Evolutionary conservation across 1,140 invertebrate species (phyloP).

Genomic region (Homarus americanus): DNA sequence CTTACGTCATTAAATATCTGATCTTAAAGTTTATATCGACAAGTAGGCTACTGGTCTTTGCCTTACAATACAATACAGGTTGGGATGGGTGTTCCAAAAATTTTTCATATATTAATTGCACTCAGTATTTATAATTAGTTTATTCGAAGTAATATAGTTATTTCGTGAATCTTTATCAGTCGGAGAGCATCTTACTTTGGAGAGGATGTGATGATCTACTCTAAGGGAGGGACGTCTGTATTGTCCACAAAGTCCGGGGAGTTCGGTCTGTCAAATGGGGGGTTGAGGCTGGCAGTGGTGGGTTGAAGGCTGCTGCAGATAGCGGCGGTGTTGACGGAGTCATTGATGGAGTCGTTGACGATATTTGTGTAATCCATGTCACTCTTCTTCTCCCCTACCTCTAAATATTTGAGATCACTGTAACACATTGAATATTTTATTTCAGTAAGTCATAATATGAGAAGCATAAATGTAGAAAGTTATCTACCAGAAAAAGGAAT

Average conservation of each 20-base stretch:
- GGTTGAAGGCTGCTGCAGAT: background rate
- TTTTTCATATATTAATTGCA: too few species aligned
- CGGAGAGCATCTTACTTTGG: too few species aligned
- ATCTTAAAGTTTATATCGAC: background rate
- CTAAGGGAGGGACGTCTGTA: constrained; percentile 33
- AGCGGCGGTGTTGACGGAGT: background rate
- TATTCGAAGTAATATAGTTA: too few species aligned
- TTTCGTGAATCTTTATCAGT: too few species aligned
- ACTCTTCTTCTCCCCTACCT: background rate
- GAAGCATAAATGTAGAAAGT: too few species aligned
- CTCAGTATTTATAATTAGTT: too few species aligned
- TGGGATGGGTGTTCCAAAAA: too few species aligned
- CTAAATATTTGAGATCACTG: background rate
- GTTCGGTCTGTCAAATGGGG: constrained; percentile 14
- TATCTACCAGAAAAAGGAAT: too few species aligned
- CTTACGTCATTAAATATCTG: background rate
- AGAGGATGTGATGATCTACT: background rate
- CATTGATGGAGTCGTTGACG: background rate
- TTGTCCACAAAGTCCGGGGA: constrained; percentile 57
- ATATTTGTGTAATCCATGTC: constrained; percentile 30
- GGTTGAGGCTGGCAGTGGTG: background rate
- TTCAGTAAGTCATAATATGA: too few species aligned
- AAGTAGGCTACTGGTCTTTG: background rate
- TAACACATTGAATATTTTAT: background rate
- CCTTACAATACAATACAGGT: too few species aligned